A percentile compares a stretch with the other conserved stretches of the same genome.
Evolutionary conservation across 2,113 vertebrate genomes (phyloP).

Genomic region (Pygathrix nemaeus): DNA sequence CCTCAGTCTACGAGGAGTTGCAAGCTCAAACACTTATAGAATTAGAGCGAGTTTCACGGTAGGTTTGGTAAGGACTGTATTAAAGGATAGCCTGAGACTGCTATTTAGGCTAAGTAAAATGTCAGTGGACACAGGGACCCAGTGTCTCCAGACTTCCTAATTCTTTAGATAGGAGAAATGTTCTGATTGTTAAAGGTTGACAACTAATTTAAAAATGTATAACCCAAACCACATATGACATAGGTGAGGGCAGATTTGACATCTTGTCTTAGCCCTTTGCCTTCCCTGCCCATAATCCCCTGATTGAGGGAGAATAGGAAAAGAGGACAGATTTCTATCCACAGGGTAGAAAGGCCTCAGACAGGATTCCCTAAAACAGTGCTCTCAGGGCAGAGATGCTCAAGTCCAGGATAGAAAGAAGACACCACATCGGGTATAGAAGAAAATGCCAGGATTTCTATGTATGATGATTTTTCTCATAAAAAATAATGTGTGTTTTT

Average conservation of each 20-base stretch:
- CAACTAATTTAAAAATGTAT: neutral
- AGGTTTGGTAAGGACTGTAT: neutral
- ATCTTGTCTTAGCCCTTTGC: neutral
- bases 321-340: neutral
- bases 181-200: neutral
- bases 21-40: neutral
- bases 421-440: fast-evolving
- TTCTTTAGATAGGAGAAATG: neutral
- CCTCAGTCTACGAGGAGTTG: neutral
- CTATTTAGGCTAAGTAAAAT: too few relatives aligned
- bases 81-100: neutral
- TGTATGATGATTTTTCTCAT: neutral
- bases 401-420: neutral
- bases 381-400: neutral
- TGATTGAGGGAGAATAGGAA: neutral
- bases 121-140: neutral
- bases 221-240: neutral
- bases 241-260: neutral
- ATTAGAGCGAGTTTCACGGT: neutral
- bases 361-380: neutral
- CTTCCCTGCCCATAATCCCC: fast-evolving
- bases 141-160: neutral
- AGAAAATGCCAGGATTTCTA: neutral
- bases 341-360: neutral
- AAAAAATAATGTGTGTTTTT: neutral